Base-by-base conservation (phyloP, 2,888 invertebrate species). In the Drosophila koepferae region DNA sequence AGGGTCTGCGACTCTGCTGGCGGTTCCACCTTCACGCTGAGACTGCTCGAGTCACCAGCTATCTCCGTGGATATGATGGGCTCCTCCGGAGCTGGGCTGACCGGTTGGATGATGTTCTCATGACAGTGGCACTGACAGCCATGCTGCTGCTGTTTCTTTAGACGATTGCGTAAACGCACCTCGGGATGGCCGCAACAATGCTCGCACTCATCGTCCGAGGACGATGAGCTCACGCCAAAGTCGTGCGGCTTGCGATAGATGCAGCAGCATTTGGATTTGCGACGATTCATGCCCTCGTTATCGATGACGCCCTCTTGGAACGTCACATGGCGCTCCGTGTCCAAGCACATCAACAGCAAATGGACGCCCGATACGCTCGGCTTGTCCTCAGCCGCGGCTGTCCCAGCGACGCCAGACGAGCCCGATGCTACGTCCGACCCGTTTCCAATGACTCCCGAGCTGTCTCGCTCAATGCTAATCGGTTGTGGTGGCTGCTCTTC, bases 191-290 rank as follows among this genome's bases (percentile, higher is more conserved):
- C 89, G 10, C 69, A 88, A 14, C 84, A 85, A 12, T 90, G 66
- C 20, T 86, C 86, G 54, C 89, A 74, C 48, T 85, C 89, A 31
- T 90, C 90, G 38, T 85, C 90, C n/a, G 84, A 68, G 0, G 87
- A 86, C 2, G 90, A 90, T 28, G 78, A 89, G 23, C 84, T 86
- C 61, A 77, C 73, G 23, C 58, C 81, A 5, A 77, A 90, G 8
- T n/a, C 59, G 1, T 83, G 81, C 12, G 77, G 86, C 55, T 71
- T 89, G 10, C 55, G 67, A 43, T 89, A 89, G 20, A 89, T 73
- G 73, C 84, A 85, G 14, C 87, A 86, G 64, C 90, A 89, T 18
- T 89, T 90, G 12, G 87, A 83, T 12, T 72, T 90, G 36, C 69
- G 73, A 0, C 84, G 71, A 55, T 83, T 74, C 72, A 89, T 38